Base-by-base conservation (phyloP, 2,797 vertebrate genomes). In the Sebastes jordani region DNA sequence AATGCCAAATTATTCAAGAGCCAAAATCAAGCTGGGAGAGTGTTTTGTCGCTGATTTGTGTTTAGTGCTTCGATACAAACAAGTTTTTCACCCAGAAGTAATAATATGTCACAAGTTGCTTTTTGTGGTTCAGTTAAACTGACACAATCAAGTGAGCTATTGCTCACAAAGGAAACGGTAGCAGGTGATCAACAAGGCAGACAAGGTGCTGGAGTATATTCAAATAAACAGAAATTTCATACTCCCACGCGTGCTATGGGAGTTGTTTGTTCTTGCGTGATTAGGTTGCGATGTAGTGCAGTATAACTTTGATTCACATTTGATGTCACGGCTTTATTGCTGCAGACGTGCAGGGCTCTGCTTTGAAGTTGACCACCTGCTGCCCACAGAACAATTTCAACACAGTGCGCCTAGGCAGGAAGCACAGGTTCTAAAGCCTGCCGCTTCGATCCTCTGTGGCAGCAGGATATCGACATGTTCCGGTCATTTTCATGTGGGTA, bases 341-440 rank as follows among this genome's bases (percentile, higher is more conserved):
- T 52, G 71, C 74, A 65, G 80, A 67, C 38, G 5, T 62, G 56
- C 75, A 46, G 68, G 76, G 84, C 68, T 89, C 65, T 23, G 63
- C 83, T 88, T 89, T 91, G 76, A 91, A 87, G 83, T 74, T 60
- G 23, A 81, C 81, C 84, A 73, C 87, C 80, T 54, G 32, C 84
- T 80, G 88, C 77, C 81, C 34, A 34, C 74, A 72, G 70, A 78
- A 74, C 65, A 74, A 74, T 86, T 86, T 71, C 29, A 74, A 85
- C 88, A 85, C 80, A 75, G 62, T 63, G 49, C n/a, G 62, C 70
- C 23, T 8, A 6, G 29, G 69, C 77, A 74, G 69, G 78, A 77
- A 71, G 58, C 63, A 76, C 11, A 22, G 56, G 58, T 42, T 64
- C 59, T 32, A 62, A 69, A 70, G 42, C 25, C 46, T 25, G 60